Conservation (phyloP, 1,140 invertebrate species). For the Lycorma delicatula region DNA sequence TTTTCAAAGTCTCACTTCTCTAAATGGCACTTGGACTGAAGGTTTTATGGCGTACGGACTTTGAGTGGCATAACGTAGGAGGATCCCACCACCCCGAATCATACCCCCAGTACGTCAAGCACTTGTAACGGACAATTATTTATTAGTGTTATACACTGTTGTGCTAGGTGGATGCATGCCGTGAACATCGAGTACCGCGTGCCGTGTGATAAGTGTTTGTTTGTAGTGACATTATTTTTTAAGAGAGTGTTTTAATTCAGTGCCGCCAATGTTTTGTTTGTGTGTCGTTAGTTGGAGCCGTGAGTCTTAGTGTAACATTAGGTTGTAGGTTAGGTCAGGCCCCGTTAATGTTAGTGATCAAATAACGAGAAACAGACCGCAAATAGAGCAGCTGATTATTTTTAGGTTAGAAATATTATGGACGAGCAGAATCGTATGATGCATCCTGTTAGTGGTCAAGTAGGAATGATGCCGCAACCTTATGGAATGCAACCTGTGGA, state of each 20-base stretch:
- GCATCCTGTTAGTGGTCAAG: constrained; percentile 41
- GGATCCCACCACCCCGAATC: constrained; percentile 31
- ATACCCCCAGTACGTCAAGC: constrained; percentile 15
- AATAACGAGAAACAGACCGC: background rate
- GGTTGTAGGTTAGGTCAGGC: constrained; percentile 9
- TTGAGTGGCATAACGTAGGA: constrained; percentile 30
- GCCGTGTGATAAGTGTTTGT: constrained; percentile 9
- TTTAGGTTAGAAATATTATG: constrained; percentile 27
- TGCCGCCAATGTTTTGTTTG: constrained; percentile 12
- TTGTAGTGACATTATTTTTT: constrained; percentile 6
- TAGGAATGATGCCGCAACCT: constrained; percentile 40
- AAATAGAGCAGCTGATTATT: constrained; percentile 10
- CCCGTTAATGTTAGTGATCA: constrained; percentile 12
- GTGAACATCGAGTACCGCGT: constrained; percentile 12
- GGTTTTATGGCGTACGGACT: constrained; percentile 37
- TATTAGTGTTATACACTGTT: constrained; percentile 11
- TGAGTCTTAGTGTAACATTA: constrained; percentile 12
- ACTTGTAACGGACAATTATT: constrained; percentile 6
- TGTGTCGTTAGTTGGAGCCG: constrained; percentile 15
- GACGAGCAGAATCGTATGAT: constrained; percentile 36
- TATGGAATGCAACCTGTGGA: constrained; percentile 41
- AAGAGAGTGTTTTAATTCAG: constrained; percentile 3
- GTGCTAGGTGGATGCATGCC: constrained; percentile 1
- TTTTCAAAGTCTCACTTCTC: constrained; percentile 32
- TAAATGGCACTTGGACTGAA: constrained; percentile 36